Evolutionary conservation across 1,140 invertebrate genomes (phyloP), one percentile per base, ranked within the genome.

Genomic region (Theocolax elegans): DNA sequence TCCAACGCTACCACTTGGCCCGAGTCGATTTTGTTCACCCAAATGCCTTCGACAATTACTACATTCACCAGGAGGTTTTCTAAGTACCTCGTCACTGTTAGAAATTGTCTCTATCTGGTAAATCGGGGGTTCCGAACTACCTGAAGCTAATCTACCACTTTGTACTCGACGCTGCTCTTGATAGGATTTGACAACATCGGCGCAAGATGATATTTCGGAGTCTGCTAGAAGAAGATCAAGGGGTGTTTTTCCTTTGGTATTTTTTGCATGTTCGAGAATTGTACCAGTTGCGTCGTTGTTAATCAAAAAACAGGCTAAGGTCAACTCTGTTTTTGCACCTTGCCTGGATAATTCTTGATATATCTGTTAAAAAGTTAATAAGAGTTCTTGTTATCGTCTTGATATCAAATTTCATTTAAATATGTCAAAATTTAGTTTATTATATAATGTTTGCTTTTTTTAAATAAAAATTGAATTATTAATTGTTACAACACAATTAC

Each of bases 221-320:
- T 84, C 82, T 4, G 68, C 64, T 7, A 78, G 85, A 42, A 89
- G 80, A 67, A 87, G 76, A 82, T 91, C 90, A 7, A 92, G 76
- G 0, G 92, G 90, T 1, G 88, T 88, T 77, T 91, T 89, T 1
- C 89, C 88, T 72, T 90, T 89, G 23, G 87, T 86, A 78, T 95
- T 95, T 46, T 88, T 88, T 0, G 87, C 81, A 12, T 89, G 89
- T 9, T 83, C 79, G 0, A 85, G 66, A 49, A 80, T 58, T 59
- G 76, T 40, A 65, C 79, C 78, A 48, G 67, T 78, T n/a, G 67
- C 77, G 17, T 85, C 83, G 3, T 76, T 66, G 53, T 76, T 83
- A 0, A 84, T 72, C 8, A 86, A 63, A 35, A 79, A 86, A 74
- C 84, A 86, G 29, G 77, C 75, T 27, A 85, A 71, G 13, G 82